A percentile compares a stretch with the other conserved stretches of the same genome.
phyloP scores from a whole-genome alignment of 2,113 vertebrate species.

The Nanger granti region DNA sequence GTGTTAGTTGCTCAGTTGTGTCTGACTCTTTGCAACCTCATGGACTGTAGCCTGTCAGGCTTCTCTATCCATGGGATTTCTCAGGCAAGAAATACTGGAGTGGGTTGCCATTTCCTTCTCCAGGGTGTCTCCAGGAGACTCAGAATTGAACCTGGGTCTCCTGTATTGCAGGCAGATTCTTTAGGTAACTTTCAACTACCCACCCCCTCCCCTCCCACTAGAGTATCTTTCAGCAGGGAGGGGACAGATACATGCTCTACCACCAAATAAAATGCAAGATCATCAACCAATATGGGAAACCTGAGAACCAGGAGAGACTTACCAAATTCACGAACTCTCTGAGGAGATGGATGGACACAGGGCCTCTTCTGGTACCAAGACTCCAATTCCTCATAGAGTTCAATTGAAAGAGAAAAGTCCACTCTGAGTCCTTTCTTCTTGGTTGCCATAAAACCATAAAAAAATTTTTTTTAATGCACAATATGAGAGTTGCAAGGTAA shows the following conservation, averaged over 20 bases:
- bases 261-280: not conserved
- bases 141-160: not conserved
- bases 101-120: not conserved
- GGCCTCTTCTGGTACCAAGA: no score
- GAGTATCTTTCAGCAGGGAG: not conserved
- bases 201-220: fast-evolving
- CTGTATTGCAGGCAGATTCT: not conserved
- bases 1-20: no score
- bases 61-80: not conserved
- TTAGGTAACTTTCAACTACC: not conserved
- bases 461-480: no score
- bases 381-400: no score
- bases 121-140: not conserved
- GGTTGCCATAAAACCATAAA: no score
- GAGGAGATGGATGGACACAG: no score
- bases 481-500: no score
- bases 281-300: not conserved
- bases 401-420: no score
- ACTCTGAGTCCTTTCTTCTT: no score
- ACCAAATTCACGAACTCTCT: not conserved
- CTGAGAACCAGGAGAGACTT: not conserved
- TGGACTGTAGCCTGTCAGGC: not conserved
- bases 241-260: not conserved
- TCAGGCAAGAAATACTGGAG: not conserved
- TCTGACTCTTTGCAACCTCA: not conserved